Conservation (phyloP, 2,797 vertebrate species). For the Pseudotriccus pelzelni region DNA sequence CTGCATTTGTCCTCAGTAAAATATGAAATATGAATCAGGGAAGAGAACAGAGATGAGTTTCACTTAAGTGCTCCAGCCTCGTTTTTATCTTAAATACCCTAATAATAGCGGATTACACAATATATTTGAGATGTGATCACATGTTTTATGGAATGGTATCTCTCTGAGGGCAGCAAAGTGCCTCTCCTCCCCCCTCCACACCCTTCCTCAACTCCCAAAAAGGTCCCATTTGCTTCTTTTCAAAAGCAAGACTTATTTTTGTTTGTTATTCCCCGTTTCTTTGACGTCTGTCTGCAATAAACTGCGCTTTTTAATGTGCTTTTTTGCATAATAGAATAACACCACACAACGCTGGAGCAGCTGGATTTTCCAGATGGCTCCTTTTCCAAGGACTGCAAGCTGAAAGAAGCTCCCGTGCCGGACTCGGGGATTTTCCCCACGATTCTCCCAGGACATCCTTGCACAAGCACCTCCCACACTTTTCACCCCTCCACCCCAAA, state of each 20-base stretch:
- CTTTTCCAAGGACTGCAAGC: not conserved
- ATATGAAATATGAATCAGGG: constrained; percentile 21
- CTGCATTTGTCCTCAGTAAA: not conserved
- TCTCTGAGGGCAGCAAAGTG: not conserved
- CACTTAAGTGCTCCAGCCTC: constrained; percentile 34
- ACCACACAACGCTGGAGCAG: not conserved
- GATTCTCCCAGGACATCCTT: not conserved
- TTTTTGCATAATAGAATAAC: not conserved
- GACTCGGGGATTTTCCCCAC: rapidly evolving
- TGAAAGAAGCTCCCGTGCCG: not conserved
- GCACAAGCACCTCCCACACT: not conserved
- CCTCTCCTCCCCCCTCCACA: not conserved
- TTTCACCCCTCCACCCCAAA: not conserved
- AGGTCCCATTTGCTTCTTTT: not conserved
- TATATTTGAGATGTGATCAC: constrained; percentile 40
- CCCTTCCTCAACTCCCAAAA: not conserved
- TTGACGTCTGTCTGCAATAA: not conserved
- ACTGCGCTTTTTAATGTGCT: not conserved
- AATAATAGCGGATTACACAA: constrained; percentile 58
- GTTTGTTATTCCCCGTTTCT: not conserved
- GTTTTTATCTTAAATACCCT: constrained; percentile 60
- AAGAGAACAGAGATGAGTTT: constrained; percentile 30
- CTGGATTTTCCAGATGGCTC: constrained; percentile 1
- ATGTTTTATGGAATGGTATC: not conserved
- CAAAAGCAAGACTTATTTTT: not conserved